Base-by-base conservation (phyloP, 2,113 vertebrate species). In the Caranx melampygus region DNA sequence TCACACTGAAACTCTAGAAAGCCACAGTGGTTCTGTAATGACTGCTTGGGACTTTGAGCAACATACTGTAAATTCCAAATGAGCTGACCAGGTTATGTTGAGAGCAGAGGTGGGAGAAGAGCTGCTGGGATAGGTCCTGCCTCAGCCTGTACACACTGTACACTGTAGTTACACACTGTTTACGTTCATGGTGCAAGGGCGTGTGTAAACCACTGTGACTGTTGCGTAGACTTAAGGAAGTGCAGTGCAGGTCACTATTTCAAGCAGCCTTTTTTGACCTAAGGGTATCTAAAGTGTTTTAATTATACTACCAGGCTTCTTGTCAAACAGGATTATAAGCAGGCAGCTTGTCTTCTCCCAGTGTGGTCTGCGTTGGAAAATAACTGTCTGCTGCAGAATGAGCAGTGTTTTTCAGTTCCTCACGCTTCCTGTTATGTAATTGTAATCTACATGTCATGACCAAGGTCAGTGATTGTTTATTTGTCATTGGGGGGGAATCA, bases 351-450 rank as follows among this genome's bases (percentile, higher is more conserved):
- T 80, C 49, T 20, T 77, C 21, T 11, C 34, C 21, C 16, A 52
- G n/a, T 45, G 26, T 7, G 12, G 31, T 26, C 61, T 52, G 6
- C 72, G 59, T 86, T 65, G 70, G 49, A 59, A 47, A 42, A 65
- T 26, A 74, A n/a, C 31, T 42, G 13, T 31, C 71, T 75, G 26
- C 35, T 52, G 37, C 51, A 34, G 75, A 76, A 70, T 40, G 61
- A 80, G 21, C 58, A 7, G 31, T 72, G 52, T 75, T 72, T 6
- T 78, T 85, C 74, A 63, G n/a, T 44, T 80, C 75, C 67, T 20
- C 45, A 66, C 11, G 47, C 79, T 87, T 90, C 83, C 85, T 92
- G 87, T 92, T 89, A 78, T 91, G 79, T 82, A 73, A 85, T 70
- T 71, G 45, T 66, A 79, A 90, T 82, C 81, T 74, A 55, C 18